Percentiles rank a stretch among this genome's conserved stretches.
Evolutionary conservation across 2,888 invertebrate species (phyloP).

Genomic region (Sesia apiformis): DNA sequence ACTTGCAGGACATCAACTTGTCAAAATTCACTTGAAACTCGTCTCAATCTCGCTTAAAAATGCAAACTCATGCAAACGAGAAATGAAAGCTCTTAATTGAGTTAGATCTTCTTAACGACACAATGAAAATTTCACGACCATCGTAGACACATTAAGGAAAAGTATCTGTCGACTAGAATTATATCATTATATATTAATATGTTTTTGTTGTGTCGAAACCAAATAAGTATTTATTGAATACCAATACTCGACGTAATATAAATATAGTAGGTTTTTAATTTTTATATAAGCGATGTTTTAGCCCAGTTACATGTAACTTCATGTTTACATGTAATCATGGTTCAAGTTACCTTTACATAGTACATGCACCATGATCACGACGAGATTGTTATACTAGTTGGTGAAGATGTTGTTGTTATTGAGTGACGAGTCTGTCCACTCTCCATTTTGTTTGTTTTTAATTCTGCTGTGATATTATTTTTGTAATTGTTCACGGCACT

Average conservation of each 20-base stretch:
- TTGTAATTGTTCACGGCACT: too few species aligned
- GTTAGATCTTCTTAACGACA: slow-evolving; percentile 58
- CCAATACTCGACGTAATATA: not conserved
- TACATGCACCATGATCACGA: too few species aligned
- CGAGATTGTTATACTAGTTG: too few species aligned
- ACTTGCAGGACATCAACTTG: slow-evolving; percentile 41
- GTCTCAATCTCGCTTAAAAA: slow-evolving; percentile 59
- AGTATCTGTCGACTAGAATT: slow-evolving; percentile 28
- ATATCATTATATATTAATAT: not conserved
- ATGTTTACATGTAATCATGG: too few species aligned
- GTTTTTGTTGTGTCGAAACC: not conserved
- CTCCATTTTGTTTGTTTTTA: too few species aligned
- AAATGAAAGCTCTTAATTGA: slow-evolving; percentile 56
- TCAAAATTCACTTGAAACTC: slow-evolving; percentile 47
- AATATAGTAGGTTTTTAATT: too few species aligned
- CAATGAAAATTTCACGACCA: slow-evolving; percentile 49
- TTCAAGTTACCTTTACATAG: too few species aligned
- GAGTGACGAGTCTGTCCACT: too few species aligned
- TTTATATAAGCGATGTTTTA: too few species aligned
- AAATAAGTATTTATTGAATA: not conserved
- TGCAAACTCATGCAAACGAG: slow-evolving; percentile 73
- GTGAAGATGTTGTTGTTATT: too few species aligned
- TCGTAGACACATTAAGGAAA: slow-evolving; percentile 52
- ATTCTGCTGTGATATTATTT: too few species aligned
- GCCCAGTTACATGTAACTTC: too few species aligned